Evolutionary conservation across 2,797 vertebrate species (phyloP), one percentile per base, ranked within the genome.

Genomic region (Sciurus vulgaris): DNA sequence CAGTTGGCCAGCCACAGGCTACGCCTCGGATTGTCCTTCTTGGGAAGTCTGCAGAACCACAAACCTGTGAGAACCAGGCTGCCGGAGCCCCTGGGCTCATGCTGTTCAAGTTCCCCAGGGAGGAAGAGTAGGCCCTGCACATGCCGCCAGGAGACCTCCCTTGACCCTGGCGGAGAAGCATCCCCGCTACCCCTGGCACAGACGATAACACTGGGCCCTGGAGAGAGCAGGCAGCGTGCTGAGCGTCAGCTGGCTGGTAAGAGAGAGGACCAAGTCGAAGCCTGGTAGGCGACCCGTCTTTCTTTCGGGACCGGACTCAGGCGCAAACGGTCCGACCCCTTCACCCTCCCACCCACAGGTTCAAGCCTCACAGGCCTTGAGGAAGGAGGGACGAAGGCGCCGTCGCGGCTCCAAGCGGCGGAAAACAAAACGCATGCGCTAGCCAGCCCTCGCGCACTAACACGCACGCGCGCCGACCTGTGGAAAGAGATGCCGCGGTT

Each of bases 401-500:
- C 84, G 4, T 1, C 10, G 12, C 38, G 22, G 30, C 44, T 65
- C 51, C 51, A 10, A 18, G 44, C 1, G 3, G 22, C 5, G 24
- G 5, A n/a, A 15, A 2, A 33, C 41, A 12, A 7, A 5, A 65
- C 67, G 88, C 93, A 61, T 70, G 97, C 84, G 91, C 91, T 15
- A 0, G 63, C 1, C 41, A 24, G 22, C 54, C 61, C 24, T 8
- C 7, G 38, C 11, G 85, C 9, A 38, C 73, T 59, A 47, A 22
- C 18, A 74, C 73, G 73, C 93, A 95, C 33, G 76, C 95, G 91
- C 87, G 93, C 98, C 94, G 95, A 99, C 99, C 99, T 99, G 98
- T 99, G 99, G 97, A 99, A 99, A 69, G 99, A 99, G 97, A 99
- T 98, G n/a, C 99, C 99, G 97, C 98, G 98, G 88, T 98, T 98